Evolutionary conservation across 2,888 invertebrate genomes (phyloP), one percentile per base, ranked within the genome.

Genomic region (Thalpophila matura): DNA sequence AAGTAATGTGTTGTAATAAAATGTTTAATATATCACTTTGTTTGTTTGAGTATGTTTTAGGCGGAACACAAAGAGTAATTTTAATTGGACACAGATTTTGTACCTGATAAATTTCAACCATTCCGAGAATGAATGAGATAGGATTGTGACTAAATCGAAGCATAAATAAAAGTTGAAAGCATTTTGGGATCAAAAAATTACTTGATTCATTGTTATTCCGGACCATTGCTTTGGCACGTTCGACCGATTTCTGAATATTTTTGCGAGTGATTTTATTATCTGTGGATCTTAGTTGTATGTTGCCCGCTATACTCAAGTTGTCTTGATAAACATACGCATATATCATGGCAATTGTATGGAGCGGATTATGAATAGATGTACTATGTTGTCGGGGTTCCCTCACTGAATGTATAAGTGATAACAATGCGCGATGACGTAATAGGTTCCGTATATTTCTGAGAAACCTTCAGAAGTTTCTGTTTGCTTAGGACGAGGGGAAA

Each of bases 301-400:
- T 3, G 2, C 3, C 12, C 2, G 2, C 10, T 0, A 7, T n/a
- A 31, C 0, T 1, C 22, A 6, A 33, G 6, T 26, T 33, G 31
- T 71, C 9, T 12, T 31, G 20, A 51, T 37, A 70, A 76, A 76
- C 63, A 70, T 27, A 54, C 26, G 20, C 53, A 71, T 76, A 76
- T 27, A 72, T 77, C 73, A 56, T 24, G 18, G 22, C 33, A 43
- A 72, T 45, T 40, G 51, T 49, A 38, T 14, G 27, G 12, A 31
- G 35, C 20, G 47, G 22, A 40, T 63, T 64, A 29, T 64, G 46
- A 42, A 55, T 62, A 64, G 35, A 35, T 33, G 27, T 31, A n/a
- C 10, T 33, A 47, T n/a, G 45, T 31, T 24, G 38, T 20, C n/a
- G 10, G 22, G 33, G 37, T 14, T 27, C 22, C 45, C 35, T 43